Conservation (phyloP, 2,888 invertebrate species). For the Cephus runcator region DNA sequence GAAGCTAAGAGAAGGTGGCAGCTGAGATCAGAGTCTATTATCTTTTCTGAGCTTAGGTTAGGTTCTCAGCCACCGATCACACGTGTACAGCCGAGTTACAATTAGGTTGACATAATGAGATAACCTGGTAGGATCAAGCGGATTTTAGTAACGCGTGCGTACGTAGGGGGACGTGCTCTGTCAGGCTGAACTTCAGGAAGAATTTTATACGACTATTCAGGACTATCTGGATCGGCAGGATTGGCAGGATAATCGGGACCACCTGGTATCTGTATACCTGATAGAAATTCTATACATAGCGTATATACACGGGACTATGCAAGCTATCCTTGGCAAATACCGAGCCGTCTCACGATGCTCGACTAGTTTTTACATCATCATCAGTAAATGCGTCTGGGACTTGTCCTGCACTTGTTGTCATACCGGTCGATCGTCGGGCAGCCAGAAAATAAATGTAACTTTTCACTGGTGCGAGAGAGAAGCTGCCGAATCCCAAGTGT, state of each 20-base stretch:
- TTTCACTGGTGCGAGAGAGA: background rate
- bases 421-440: background rate
- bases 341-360: background rate
- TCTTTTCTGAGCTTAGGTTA: background rate
- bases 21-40: background rate
- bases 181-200: background rate
- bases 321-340: background rate
- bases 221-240: background rate
- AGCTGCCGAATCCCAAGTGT: background rate
- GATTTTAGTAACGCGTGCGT: background rate
- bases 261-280: background rate
- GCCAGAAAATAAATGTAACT: background rate
- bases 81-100: background rate
- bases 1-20: background rate
- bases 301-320: background rate
- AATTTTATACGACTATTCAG: background rate
- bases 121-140: background rate
- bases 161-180: background rate
- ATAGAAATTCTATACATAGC: background rate
- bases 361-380: background rate
- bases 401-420: background rate
- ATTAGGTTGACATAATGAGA: background rate
- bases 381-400: background rate
- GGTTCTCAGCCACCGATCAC: background rate
- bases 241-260: background rate